Conservation (phyloP, 2,888 invertebrate genomes). For the Nymphalis urticae region DNA sequence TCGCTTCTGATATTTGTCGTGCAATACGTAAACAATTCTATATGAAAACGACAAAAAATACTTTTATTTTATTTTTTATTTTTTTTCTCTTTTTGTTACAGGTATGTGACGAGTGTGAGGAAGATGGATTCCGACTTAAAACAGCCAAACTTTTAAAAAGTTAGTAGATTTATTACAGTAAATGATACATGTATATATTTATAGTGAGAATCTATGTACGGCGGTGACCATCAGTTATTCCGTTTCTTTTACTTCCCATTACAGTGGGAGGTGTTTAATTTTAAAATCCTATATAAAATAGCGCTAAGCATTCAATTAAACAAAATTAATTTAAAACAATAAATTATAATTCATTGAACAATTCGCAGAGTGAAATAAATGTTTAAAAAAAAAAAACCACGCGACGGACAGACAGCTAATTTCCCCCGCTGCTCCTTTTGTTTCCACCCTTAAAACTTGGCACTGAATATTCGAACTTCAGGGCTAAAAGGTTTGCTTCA, state of each 20-base stretch:
- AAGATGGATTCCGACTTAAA: not conserved
- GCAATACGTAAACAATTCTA: too few relatives aligned
- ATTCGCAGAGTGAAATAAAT: slow-evolving; percentile 17
- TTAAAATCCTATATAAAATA: too few relatives aligned
- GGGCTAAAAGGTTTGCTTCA: slow-evolving; percentile 17
- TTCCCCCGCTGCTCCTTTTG: slow-evolving; percentile 20
- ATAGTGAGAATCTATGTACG: too few relatives aligned
- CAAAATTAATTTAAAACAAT: too few relatives aligned
- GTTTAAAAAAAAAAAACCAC: slow-evolving; percentile 23
- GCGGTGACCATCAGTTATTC: too few relatives aligned
- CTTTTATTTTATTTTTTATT: not conserved
- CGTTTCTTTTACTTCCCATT: too few relatives aligned
- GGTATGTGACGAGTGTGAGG: slow-evolving; percentile 3
- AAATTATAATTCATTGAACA: not conserved
- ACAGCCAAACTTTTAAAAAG: not conserved
- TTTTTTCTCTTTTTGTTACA: slow-evolving; percentile 17
- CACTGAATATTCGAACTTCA: slow-evolving; percentile 24
- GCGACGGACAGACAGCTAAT: slow-evolving; percentile 34
- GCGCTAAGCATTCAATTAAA: not conserved
- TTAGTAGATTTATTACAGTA: not conserved
- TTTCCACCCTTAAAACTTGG: slow-evolving; percentile 34
- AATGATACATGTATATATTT: too few relatives aligned
- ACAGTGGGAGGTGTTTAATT: too few relatives aligned
- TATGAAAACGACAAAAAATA: too few relatives aligned
- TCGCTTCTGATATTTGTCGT: not conserved